A percentile compares a stretch with the other conserved stretches of the same genome.
Evolutionary conservation across 2,797 vertebrate species (phyloP).

Genomic region (Bryconaethiops microstoma): DNA sequence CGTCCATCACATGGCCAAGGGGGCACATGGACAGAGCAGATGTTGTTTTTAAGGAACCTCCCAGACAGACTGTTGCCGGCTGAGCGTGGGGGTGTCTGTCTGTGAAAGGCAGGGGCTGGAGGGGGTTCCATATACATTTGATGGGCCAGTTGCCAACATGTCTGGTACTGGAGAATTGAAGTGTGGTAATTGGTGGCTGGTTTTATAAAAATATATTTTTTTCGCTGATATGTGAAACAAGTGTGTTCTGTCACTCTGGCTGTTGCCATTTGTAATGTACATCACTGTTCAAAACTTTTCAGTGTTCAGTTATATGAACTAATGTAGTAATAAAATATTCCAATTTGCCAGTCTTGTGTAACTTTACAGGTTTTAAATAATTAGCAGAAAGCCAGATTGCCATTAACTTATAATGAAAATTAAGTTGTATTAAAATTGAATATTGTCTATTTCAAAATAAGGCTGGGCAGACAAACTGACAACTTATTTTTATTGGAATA

Average conservation of each 20-base stretch:
- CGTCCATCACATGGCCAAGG: slow-evolving; percentile 54
- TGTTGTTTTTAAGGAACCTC: slow-evolving; percentile 76
- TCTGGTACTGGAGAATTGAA: slow-evolving; percentile 44
- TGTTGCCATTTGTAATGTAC: neutral
- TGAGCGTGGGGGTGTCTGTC: slow-evolving; percentile 57
- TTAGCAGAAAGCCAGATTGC: too few species aligned
- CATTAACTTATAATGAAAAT: too few species aligned
- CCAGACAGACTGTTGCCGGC: slow-evolving; percentile 66
- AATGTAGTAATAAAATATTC: neutral
- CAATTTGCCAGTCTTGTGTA: neutral
- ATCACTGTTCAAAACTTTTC: neutral
- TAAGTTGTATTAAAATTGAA: too few species aligned
- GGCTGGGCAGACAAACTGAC: too few species aligned
- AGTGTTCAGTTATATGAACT: neutral
- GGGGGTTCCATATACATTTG: slow-evolving; percentile 63
- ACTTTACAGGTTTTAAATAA: neutral
- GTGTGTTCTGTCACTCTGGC: neutral
- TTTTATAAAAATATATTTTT: slow-evolving; percentile 3
- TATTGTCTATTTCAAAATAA: too few species aligned
- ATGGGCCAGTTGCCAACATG: slow-evolving; percentile 59
- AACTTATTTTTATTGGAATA: too few species aligned
- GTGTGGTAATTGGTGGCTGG: slow-evolving; percentile 11
- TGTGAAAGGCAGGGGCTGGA: slow-evolving; percentile 50
- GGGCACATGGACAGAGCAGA: slow-evolving; percentile 66
- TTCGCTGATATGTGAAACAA: neutral